A percentile compares a stretch with the other conserved stretches of the same genome.
These are phyloP conservation scores for Dicentrarchus labrax DNA, from an alignment of 2,113 vertebrate species.

Conservation along the genomic window DNA sequence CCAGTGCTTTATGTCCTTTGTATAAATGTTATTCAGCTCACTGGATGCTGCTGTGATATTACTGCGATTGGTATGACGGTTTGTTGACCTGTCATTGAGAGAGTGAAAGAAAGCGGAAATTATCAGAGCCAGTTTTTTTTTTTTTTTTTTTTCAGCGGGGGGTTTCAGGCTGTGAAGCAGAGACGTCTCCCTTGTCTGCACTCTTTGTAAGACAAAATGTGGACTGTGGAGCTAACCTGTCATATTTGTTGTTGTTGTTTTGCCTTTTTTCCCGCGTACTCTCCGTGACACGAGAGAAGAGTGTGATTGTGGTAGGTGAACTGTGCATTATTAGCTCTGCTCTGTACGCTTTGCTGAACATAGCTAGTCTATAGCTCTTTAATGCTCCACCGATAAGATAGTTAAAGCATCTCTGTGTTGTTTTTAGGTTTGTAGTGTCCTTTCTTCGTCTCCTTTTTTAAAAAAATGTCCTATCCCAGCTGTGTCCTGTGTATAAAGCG, in stretches of 20 bases:
- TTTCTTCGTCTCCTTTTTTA: constrained; percentile 7
- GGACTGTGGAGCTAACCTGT: constrained; percentile 42
- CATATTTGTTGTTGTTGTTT: constrained; percentile 11
- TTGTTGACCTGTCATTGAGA: constrained; percentile 56
- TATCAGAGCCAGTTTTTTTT: constrained; percentile 29
- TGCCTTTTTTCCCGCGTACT: constrained; percentile 15
- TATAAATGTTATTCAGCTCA: constrained; percentile 29
- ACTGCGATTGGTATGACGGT: constrained; percentile 19
- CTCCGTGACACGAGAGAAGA: constrained; percentile 28
- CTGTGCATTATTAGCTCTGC: constrained; percentile 11
- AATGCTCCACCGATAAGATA: neutral
- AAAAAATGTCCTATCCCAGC: constrained; percentile 3
- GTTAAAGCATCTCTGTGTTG: constrained; percentile 14
- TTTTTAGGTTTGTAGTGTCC: neutral
- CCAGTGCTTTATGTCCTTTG: too few relatives aligned
- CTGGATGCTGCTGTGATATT: constrained; percentile 49
- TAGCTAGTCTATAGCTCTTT: constrained; percentile 9
- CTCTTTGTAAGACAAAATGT: constrained; percentile 26
- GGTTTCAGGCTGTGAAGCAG: constrained; percentile 10
- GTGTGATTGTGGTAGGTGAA: constrained; percentile 71
- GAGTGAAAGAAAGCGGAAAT: constrained; percentile 73
- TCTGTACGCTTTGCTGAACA: neutral
- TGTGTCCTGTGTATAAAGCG: constrained; percentile 26
- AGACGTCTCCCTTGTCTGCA: constrained; percentile 39
- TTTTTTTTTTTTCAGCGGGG: neutral